Base-by-base conservation (phyloP, 2,888 invertebrate species). In the Drosophila parthenogenetica region DNA sequence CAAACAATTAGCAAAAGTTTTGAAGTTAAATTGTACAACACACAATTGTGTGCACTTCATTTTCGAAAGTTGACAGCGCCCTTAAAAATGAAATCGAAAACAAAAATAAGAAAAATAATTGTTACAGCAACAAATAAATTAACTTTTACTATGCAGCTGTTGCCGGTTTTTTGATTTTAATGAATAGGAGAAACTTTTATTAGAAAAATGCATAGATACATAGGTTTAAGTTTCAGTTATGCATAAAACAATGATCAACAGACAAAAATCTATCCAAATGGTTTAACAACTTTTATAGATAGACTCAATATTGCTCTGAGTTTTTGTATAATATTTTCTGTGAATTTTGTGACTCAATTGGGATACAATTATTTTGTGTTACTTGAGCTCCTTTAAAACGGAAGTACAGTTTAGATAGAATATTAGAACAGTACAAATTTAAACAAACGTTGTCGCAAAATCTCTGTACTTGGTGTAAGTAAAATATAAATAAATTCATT, bases 1-100 rank as follows among this genome's bases (percentile, higher is more conserved):
- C 40, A 35, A 40, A 61, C 71, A 74, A 81, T 81, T 81, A 71
- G 67, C 40, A 29, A 78, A 81, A 81, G 59, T 67, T 81, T 65
- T 22, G 32, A 32, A 63, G 70, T 77, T 69, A 65, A 73, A 77
- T 79, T 80, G 63, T 57, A 65, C 42, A 48, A 60, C 58, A 69
- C 39, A 64, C 59, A 8, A 2, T 29, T 29, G 29, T 60, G 68
- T 58, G 55, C 11, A 25, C 19, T 32, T 42, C 54, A 43, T 46
- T 75, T 75, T 61, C 40, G 46, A 51, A 48, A 73, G 64, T 71
- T 72, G 60, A 29, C 51, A 57, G 58, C 39, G 17, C 39, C 39
- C 62, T 29, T 42, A 40, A 8, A 35, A 51, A 55, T 61, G 42
- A 11, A 32, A 49, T 10, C 35, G 13, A 13, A 45, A 50, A n/a